These are phyloP conservation scores for Corynorhinus townsendii DNA, from an alignment of 2,113 vertebrate species.

Conservation along the genomic window DNA sequence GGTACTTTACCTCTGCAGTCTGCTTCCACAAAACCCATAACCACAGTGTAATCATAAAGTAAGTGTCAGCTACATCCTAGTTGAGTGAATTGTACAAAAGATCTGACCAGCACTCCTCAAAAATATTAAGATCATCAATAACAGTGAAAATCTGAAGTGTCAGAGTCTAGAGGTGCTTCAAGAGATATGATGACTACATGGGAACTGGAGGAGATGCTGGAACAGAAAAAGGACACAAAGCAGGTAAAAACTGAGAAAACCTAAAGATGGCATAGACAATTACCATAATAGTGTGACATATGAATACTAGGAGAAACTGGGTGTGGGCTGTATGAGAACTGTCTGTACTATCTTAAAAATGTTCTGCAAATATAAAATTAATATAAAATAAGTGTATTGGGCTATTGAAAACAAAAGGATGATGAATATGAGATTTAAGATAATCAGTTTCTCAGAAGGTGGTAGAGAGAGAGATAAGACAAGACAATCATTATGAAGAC, in stretches of 20 bases:
- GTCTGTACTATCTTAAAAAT: background rate
- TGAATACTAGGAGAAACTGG: no score
- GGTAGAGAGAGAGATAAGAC: fast-evolving
- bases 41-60: no score
- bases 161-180: background rate
- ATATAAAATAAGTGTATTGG: background rate
- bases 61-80: background rate
- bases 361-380: background rate
- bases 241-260: background rate
- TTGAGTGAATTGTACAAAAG: background rate
- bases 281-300: background rate
- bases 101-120: background rate
- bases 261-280: background rate
- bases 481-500: background rate
- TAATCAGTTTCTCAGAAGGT: background rate
- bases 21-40: no score
- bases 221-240: background rate
- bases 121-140: background rate
- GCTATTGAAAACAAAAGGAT: background rate
- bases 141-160: background rate
- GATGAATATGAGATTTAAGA: background rate
- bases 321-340: background rate
- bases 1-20: no score
- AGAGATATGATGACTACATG: no score
- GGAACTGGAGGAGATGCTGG: fast-evolving